A percentile compares a stretch with the other conserved stretches of the same genome.
Evolutionary conservation across 2,113 vertebrate genomes (phyloP).

Genomic region (Labeo catla): DNA sequence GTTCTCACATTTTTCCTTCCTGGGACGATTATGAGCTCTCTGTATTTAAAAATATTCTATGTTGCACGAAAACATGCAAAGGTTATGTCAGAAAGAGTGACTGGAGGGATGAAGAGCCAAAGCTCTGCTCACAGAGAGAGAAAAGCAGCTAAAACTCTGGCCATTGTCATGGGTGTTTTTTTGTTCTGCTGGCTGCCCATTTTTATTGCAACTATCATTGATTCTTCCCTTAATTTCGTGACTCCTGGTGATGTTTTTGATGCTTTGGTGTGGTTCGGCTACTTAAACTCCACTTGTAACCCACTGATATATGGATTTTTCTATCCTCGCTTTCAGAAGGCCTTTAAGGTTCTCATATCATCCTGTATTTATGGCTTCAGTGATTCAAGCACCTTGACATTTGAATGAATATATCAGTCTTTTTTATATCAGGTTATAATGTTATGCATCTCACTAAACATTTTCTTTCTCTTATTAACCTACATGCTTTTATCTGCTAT

Average conservation of each 20-base stretch:
- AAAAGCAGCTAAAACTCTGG: conserved; percentile 50
- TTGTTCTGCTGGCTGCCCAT: conserved; percentile 44
- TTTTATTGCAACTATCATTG: conserved; percentile 26
- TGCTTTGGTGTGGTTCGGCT: conserved; percentile 43
- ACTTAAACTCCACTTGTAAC: conserved; percentile 44
- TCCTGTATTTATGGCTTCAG: neutral
- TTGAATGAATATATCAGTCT: neutral
- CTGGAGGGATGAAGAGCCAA: neutral
- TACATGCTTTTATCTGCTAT: neutral
- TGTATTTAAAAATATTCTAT: conserved; percentile 42
- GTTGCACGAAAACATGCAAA: conserved; percentile 41
- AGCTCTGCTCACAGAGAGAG: conserved; percentile 28
- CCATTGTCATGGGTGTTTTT: conserved; percentile 46
- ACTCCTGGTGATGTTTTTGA: conserved; percentile 40
- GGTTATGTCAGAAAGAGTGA: conserved; percentile 24
- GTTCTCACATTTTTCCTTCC: conserved; percentile 19
- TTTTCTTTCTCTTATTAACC: neutral
- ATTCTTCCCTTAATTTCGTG: conserved; percentile 18
- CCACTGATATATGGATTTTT: conserved; percentile 45
- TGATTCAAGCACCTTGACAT: neutral
- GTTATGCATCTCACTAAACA: neutral
- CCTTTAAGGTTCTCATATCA: conserved; percentile 21
- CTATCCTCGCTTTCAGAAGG: conserved; percentile 41
- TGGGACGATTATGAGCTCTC: conserved; percentile 18
- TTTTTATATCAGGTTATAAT: neutral